Base-by-base conservation (phyloP, 2,113 vertebrate genomes). In the Antechinus stuartii region DNA sequence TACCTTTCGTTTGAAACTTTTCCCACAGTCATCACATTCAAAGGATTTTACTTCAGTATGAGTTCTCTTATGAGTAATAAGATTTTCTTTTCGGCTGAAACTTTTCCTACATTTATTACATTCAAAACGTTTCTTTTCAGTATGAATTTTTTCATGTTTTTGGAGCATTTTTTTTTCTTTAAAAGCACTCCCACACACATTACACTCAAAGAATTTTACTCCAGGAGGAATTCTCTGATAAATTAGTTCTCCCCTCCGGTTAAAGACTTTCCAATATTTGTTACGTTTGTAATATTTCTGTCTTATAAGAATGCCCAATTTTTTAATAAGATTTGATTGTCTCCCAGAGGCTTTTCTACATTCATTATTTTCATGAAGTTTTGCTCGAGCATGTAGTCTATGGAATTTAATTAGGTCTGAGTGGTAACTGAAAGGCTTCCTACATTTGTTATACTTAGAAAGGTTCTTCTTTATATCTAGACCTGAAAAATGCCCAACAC, bases 181-280 rank as follows among this genome's bases (percentile, higher is more conserved):
- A n/a, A 97, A 97, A 47, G 94, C 94, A 91, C 97, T 94, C 52
- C 96, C 97, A 92, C 97, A 98, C 22, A 97, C 94, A 30, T 53
- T 49, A 91, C 96, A 98, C 47, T 91, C 54, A 93, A 96, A 97
- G 84, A 91, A 96, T 89, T 56, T 96, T 52, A 95, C 97, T 84
- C 91, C 95, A 49, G 68, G 97, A 93, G 96, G 96, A 90, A 91
- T 97, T 94, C 94, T 97, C 76, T 95, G 95, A 91, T 97, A 92
- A 89, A 94, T 95, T 25, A 97, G 97, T 61, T 95, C 97, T 25
- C 96, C 95, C 53, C 96, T 98, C 91, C 95, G 94, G 49, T 95
- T 95, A 95, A 98, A 97, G 27, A 90, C 92, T 94, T 97, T 97
- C 6, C 97, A 97, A 92, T 97, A 98, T 0, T 96, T 91, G 3